Evolutionary conservation across 2,113 vertebrate species (phyloP).

Genomic region (Cottus gobio): DNA sequence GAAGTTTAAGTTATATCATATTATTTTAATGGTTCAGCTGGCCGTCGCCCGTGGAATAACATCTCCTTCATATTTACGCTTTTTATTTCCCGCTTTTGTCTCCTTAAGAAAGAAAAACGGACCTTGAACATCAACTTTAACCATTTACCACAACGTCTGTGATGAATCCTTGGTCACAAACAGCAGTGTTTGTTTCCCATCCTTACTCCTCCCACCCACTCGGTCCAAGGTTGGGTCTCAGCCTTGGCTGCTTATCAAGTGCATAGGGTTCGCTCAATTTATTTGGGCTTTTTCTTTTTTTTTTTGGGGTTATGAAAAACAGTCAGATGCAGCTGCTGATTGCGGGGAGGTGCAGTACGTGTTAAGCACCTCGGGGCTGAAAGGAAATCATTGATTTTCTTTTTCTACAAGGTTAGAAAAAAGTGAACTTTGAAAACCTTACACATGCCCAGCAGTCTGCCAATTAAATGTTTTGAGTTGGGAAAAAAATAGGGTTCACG

Average conservation of each 20-base stretch:
- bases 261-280: constrained; percentile 34
- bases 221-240: constrained; percentile 38
- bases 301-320: constrained; percentile 12
- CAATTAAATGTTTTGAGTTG: constrained; percentile 50
- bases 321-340: constrained; percentile 48
- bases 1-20: too few relatives aligned
- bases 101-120: constrained; percentile 10
- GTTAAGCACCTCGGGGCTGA: constrained; percentile 52
- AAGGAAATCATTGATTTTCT: constrained; percentile 70
- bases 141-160: constrained; percentile 9
- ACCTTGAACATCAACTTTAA: constrained; percentile 26
- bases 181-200: constrained; percentile 10
- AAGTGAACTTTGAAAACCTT: constrained; percentile 49
- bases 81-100: not conserved
- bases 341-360: constrained; percentile 15
- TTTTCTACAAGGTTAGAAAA: constrained; percentile 50
- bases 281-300: constrained; percentile 19
- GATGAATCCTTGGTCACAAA: constrained; percentile 30
- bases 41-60: constrained; percentile 24
- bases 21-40: constrained; percentile 46
- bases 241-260: constrained; percentile 53
- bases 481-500: not conserved
- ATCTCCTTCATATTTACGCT: constrained; percentile 40
- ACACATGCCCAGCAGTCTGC: constrained; percentile 42
- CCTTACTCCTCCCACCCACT: constrained; percentile 30